Base-by-base conservation (phyloP, 2,888 invertebrate genomes). In the Dyspetes luteomarginatus region DNA sequence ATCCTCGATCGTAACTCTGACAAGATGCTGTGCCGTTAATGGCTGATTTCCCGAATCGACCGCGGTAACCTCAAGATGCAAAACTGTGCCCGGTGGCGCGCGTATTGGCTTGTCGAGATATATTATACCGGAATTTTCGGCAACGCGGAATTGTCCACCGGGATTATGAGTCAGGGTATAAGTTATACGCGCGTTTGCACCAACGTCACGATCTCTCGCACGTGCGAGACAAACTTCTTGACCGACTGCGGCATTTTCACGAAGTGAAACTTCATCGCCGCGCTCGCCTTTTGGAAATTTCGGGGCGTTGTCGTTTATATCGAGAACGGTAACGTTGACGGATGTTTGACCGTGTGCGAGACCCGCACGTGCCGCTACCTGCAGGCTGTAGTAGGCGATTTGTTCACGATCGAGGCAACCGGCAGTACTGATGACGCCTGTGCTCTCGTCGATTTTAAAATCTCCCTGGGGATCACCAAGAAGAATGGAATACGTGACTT, bases 231-330 rank as follows among this genome's bases (percentile, higher is more conserved):
- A 97, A 36, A 98, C 96, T 92, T 98, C 97, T 92, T 98, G 97
- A 0, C 98, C 98, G 41, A 98, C 97, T 19, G 98, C 98, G 86
- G 97, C 96, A 91, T 98, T 97, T 93, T 98, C 98, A 15, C 95
- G 94, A 76, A 98, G 93, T 81, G 94, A 93, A 56, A 97, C 95
- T 91, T 96, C 96, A 89, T 97, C 97, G 0, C 88, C 88, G 0
- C 87, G 83, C 87, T 95, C 95, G 83, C 96, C 96, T 87, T 95
- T 95, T 22, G 95, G 94, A 91, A 98, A 98, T 82, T 94, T 93
- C 2, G 99, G 99, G 73, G 96, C 95, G 91, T 98, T 98, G 92
- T 99, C 98, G 92, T 99, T 99, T 3, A 97, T 93, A 92, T 99
- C 98, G 48, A 95, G 92, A 3, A 99, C 94, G 0, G 95, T 95